A percentile compares a stretch with the other conserved stretches of the same genome.
Evolutionary conservation across 1,140 invertebrate species (phyloP).

Genomic region (Conus ventricosus): DNA sequence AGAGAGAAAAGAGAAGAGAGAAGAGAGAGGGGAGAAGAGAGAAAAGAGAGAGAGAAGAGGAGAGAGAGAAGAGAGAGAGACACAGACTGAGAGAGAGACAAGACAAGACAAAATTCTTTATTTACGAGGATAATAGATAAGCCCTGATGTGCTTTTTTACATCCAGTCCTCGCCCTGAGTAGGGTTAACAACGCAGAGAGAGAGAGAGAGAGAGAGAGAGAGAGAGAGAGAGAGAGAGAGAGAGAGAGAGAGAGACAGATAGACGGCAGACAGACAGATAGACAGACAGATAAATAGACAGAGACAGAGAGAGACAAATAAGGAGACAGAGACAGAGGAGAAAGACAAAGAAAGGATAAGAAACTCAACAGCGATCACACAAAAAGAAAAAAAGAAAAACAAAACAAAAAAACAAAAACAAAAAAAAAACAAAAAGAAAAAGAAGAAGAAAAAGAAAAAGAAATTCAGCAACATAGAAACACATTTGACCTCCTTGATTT

Average conservation of each 20-base stretch:
- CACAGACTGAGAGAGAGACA: neutral
- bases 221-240: neutral
- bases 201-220: no score
- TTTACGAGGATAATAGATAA: no score
- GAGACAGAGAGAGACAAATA: neutral
- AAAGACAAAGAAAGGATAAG: neutral
- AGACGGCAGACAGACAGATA: neutral
- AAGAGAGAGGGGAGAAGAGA: no score
- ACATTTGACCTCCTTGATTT: neutral
- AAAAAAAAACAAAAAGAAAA: neutral
- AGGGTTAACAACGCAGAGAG: no score
- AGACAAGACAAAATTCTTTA: no score
- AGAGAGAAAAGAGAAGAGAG: no score
- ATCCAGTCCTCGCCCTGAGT: no score
- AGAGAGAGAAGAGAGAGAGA: no score
- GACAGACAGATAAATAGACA: neutral
- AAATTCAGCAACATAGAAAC: neutral
- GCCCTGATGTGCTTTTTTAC: no score
- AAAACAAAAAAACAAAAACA: neutral
- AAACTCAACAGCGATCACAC: neutral
- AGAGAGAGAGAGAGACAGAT: neutral
- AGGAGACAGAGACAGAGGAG: neutral
- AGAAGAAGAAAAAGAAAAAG: neutral
- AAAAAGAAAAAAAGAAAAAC: neutral
- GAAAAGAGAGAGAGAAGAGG: no score